A percentile compares a stretch with the other conserved stretches of the same genome.
Evolutionary conservation across 2,797 vertebrate species (phyloP).

Genomic region (Manis pentadactyla): DNA sequence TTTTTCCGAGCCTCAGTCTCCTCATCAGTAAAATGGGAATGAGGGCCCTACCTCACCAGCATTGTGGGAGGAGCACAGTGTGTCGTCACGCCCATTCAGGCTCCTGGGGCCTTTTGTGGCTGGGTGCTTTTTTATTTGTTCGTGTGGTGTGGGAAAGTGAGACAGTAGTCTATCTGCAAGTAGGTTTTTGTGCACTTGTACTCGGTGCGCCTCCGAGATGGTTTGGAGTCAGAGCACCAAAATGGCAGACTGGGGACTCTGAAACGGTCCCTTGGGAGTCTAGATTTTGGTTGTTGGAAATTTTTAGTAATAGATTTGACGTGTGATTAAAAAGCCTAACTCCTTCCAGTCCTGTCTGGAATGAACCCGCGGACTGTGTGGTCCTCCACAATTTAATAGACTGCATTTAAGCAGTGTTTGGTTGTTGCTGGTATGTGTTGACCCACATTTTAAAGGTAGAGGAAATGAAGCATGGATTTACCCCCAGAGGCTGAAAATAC

Average conservation of each 20-base stretch:
- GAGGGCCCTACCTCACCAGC: neutral
- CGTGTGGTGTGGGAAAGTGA: neutral
- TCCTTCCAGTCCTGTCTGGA: neutral
- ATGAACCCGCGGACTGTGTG: neutral
- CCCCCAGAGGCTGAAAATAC: neutral
- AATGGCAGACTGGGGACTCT: neutral
- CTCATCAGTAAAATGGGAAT: neutral
- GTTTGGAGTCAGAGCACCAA: neutral
- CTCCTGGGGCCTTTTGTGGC: neutral
- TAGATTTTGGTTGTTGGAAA: neutral
- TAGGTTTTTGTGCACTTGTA: neutral
- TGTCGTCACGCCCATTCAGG: rapidly evolving
- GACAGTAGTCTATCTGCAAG: neutral
- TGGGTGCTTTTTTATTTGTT: neutral
- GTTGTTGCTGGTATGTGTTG: neutral
- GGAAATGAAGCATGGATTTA: neutral
- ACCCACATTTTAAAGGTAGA: neutral
- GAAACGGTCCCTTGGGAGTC: neutral
- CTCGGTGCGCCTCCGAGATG: neutral
- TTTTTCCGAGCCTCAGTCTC: neutral
- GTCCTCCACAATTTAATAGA: neutral
- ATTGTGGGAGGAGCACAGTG: neutral
- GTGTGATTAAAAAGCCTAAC: conserved; percentile 22
- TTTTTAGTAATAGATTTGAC: neutral
- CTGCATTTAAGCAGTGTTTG: neutral